Base-by-base conservation (phyloP, 2,888 invertebrate species). In the Spisula solida region DNA sequence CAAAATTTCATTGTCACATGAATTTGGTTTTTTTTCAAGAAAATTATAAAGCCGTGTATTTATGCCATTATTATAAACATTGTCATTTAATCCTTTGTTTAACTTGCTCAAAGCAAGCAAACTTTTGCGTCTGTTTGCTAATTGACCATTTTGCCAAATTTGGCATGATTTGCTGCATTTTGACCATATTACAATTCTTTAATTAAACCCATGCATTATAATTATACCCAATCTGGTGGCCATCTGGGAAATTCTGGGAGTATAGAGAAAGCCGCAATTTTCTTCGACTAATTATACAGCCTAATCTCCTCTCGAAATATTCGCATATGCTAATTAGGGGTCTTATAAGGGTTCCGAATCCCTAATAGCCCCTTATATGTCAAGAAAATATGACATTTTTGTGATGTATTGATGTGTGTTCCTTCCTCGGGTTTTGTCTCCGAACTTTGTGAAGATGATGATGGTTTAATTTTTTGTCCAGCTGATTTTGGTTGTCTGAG, bases 271-370 rank as follows among this genome's bases (percentile, higher is more conserved):
- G 14, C 31, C 10, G 31, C 75, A 75, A 75, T 75, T 75, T 75
- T 75, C 18, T 29, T 29, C 10, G 75, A 34, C 75, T 75, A 75
- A 75, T 75, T 75, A 75, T 75, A 75, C 31, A 75, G 16, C 34
- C 34, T 4, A 75, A 14, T 34, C n/a, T 4, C 75, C 34, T 31
- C 34, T 75, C 31, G 34, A 31, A 75, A 75, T 75, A 75, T 75
- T 75, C 16, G 75, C 75, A 75, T 75, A 75, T 34, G 75, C 29
- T 75, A 75, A 75, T 75, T 75, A 75, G 75, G 75, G 75, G 75
- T 75, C 75, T 75, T 4, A 75, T 34, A 75, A 75, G 75, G 75
- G 29, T 16, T 34, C 29, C 14, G 75, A 75, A 70, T 25, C 18
- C 70, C 75, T 34, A 75, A 66, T 66, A 34, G 75, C 75, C 31